phyloP scores from a whole-genome alignment of 2,113 vertebrate genomes.

The Emydura subglobosa region DNA sequence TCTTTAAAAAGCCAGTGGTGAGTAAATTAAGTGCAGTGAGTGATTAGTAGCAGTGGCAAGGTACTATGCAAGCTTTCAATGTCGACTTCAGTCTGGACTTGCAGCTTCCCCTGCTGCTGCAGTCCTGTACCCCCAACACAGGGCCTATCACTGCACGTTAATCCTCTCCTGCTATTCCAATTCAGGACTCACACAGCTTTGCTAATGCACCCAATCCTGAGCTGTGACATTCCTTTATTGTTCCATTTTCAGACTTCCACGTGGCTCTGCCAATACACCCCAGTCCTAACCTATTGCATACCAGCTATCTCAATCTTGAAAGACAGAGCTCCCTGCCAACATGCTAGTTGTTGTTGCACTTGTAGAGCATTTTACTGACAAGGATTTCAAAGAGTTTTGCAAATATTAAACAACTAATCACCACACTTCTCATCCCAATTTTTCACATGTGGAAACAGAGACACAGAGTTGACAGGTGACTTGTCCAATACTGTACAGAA shows the following conservation, averaged over 20 bases:
- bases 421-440: accelerated
- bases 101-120: background rate
- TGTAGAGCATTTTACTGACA: accelerated
- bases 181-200: background rate
- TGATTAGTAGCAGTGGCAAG: background rate
- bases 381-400: background rate
- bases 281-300: accelerated
- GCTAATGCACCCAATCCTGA: background rate
- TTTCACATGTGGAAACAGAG: background rate
- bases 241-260: background rate
- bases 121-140: background rate
- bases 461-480: background rate
- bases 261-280: background rate
- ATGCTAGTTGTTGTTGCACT: background rate
- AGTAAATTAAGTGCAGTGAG: accelerated
- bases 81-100: background rate
- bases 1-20: background rate
- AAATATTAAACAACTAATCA: background rate
- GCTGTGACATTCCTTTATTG: background rate
- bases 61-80: background rate
- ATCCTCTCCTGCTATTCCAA: background rate
- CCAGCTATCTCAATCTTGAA: background rate
- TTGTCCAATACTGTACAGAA: background rate
- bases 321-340: accelerated
- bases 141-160: background rate